Percentiles rank a stretch among this genome's conserved stretches.
These are phyloP conservation scores for Zhengitettix transpicula DNA, from an alignment of 2,888 invertebrate species.

Conservation along the genomic window DNA sequence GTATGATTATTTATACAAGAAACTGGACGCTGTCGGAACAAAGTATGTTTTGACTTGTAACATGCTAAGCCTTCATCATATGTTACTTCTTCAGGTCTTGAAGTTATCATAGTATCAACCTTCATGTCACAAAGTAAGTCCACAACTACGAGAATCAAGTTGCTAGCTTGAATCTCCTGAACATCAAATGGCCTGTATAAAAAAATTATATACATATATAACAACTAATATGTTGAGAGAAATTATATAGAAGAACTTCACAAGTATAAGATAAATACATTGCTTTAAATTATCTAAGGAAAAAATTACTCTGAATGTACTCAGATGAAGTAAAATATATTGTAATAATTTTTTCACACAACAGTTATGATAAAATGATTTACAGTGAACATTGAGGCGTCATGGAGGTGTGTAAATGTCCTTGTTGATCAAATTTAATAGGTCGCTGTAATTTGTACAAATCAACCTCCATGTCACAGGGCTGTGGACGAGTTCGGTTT, in stretches of 20 bases:
- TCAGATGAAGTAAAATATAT: too few relatives aligned
- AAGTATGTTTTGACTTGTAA: slow-evolving; percentile 14
- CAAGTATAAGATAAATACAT: too few relatives aligned
- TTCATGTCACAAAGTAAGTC: slow-evolving; percentile 28
- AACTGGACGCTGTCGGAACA: slow-evolving; percentile 16
- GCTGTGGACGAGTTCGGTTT: slow-evolving; percentile 54
- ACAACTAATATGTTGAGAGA: too few relatives aligned
- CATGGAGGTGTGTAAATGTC: not conserved
- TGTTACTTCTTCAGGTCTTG: slow-evolving; percentile 13
- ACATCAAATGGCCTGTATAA: slow-evolving; percentile 20
- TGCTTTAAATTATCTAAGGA: too few relatives aligned
- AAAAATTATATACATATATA: not conserved
- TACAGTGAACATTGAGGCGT: not conserved
- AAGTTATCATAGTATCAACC: slow-evolving; percentile 13
- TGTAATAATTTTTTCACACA: too few relatives aligned
- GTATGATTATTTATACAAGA: slow-evolving; percentile 13
- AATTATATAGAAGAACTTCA: too few relatives aligned
- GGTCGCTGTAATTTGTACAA: slow-evolving; percentile 39
- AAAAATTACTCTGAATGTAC: too few relatives aligned
- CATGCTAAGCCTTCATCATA: slow-evolving; percentile 15
- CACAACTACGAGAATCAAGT: slow-evolving; percentile 73
- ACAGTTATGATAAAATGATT: not conserved
- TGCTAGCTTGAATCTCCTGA: slow-evolving; percentile 43
- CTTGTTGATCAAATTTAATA: not conserved
- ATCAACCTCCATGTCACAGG: slow-evolving; percentile 66